Percentiles rank a stretch among this genome's conserved stretches.
These are phyloP conservation scores for Synergus laeviventris DNA, from an alignment of 2,888 invertebrate species.

Conservation along the genomic window DNA sequence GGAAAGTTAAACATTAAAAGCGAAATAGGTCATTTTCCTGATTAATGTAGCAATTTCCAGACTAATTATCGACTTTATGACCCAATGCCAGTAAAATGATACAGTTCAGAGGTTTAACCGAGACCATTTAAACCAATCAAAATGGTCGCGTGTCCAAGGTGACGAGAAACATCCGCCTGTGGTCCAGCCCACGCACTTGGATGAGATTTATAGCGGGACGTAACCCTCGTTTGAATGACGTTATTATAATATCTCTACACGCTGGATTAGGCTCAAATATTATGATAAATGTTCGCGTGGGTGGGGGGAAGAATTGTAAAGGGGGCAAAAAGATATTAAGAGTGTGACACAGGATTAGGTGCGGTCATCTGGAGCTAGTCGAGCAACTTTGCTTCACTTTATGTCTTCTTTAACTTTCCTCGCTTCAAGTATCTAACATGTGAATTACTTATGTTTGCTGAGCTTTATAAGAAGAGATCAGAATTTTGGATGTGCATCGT, in stretches of 20 bases:
- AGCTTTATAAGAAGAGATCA: not conserved
- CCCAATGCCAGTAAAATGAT: not conserved
- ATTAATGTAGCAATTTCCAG: not conserved
- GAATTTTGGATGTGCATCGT: not conserved
- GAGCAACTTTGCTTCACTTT: not conserved
- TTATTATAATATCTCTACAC: slow-evolving; percentile 37
- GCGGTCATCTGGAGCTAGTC: not conserved
- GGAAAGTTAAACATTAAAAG: not conserved
- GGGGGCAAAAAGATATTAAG: slow-evolving; percentile 3
- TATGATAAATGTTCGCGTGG: slow-evolving; percentile 28
- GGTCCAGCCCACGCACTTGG: slow-evolving; percentile 16
- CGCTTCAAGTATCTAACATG: not conserved
- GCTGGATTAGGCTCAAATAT: slow-evolving; percentile 20
- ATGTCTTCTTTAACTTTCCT: not conserved
- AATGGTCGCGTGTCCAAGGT: slow-evolving; percentile 38
- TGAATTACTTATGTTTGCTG: no score
- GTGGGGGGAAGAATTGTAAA: not conserved
- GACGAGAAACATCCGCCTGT: slow-evolving; percentile 32
- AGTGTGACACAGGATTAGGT: slow-evolving; percentile 5
- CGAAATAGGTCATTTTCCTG: not conserved
- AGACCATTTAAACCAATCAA: slow-evolving; percentile 19
- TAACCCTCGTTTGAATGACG: slow-evolving; percentile 18
- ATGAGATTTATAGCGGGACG: slow-evolving; percentile 33
- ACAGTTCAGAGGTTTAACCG: slow-evolving; percentile 10
- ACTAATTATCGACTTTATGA: not conserved